These are phyloP conservation scores for Lacanobia wlatinum DNA, from an alignment of 2,888 invertebrate genomes.

Conservation along the genomic window DNA sequence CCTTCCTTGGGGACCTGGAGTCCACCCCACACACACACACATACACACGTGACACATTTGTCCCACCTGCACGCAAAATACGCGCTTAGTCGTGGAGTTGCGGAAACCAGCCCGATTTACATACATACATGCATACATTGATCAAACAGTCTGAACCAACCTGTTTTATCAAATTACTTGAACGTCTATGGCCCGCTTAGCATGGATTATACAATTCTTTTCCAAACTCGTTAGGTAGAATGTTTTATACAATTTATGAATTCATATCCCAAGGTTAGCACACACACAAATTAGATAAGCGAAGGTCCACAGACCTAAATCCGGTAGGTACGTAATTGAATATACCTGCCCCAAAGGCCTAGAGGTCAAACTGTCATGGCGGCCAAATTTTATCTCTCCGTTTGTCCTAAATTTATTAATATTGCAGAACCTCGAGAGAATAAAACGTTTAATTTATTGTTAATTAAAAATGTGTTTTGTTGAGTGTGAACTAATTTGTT, in stretches of 20 bases:
- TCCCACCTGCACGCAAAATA: no score
- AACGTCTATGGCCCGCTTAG: no score
- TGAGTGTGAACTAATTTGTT: conserved; percentile 40
- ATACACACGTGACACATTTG: no score
- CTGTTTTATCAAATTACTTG: no score
- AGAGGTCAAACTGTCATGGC: conserved; percentile 44
- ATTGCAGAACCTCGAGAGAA: conserved; percentile 25
- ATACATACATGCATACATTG: no score
- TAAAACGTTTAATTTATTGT: conserved; percentile 55
- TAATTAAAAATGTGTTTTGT: conserved; percentile 55
- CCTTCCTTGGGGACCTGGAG: no score
- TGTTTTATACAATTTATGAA: conserved; percentile 22
- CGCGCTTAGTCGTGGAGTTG: no score
- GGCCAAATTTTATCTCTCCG: conserved; percentile 58
- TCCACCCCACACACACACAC: no score
- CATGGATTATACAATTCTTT: not conserved
- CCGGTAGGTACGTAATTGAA: conserved; percentile 63
- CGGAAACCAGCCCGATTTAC: no score
- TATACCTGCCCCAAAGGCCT: conserved; percentile 43
- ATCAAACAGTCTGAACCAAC: no score
- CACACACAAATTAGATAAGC: conserved; percentile 58
- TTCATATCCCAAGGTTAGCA: conserved; percentile 19
- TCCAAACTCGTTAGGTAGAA: conserved; percentile 7
- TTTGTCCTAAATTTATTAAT: conserved; percentile 50
- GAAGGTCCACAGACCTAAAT: conserved; percentile 64